phyloP scores from a whole-genome alignment of 2,113 vertebrate species.

The Motacilla tschutschensis region DNA sequence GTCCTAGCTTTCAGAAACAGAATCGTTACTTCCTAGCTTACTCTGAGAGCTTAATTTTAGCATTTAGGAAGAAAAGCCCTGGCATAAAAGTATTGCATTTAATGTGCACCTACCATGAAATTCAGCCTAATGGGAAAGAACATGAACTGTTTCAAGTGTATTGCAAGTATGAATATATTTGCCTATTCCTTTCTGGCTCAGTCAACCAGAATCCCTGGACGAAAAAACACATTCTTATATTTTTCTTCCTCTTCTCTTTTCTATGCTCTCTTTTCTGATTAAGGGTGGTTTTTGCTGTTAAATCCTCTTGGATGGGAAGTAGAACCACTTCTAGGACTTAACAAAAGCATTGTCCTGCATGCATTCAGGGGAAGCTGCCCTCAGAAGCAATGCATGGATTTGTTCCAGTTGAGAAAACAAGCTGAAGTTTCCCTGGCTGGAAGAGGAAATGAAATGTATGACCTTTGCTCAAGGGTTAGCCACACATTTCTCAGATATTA shows the following conservation, averaged over 20 bases:
- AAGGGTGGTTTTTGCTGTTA: background rate
- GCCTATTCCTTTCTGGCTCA: background rate
- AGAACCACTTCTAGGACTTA: background rate
- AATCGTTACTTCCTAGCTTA: background rate
- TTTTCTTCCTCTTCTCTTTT: background rate
- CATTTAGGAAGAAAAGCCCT: background rate
- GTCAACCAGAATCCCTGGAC: background rate
- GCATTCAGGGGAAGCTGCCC: background rate
- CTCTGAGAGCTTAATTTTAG: background rate
- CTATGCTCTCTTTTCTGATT: background rate
- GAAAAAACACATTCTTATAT: background rate
- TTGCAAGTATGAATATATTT: background rate
- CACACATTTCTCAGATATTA: background rate
- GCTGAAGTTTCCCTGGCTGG: background rate
- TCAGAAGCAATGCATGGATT: slow-evolving; percentile 7
- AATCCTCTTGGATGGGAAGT: background rate
- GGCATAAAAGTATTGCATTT: background rate
- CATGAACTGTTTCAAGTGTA: background rate
- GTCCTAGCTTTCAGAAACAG: background rate
- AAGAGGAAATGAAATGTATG: background rate
- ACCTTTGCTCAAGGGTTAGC: slow-evolving; percentile 16
- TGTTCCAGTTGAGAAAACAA: slow-evolving; percentile 30
- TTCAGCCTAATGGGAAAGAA: background rate
- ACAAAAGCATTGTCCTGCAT: background rate
- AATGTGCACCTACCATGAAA: slow-evolving; percentile 14